A percentile compares a stretch with the other conserved stretches of the same genome.
Conservation (phyloP, 2,113 vertebrate species). For the Dromiciops gliroides region DNA sequence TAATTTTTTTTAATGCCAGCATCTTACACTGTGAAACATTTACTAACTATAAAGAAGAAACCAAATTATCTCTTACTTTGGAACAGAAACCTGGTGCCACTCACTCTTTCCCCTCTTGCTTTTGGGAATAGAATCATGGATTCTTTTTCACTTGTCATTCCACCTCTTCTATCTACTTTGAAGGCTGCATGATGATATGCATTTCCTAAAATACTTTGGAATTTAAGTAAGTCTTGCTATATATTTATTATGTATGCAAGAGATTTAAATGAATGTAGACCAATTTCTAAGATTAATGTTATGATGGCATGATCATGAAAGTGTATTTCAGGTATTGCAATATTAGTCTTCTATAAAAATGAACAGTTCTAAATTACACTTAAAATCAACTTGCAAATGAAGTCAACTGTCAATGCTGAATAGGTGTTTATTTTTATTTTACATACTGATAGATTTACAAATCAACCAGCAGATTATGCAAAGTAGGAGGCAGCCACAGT, state of each 20-base stretch:
- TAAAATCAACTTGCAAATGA: conserved; percentile 16
- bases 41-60: neutral
- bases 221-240: conserved; percentile 21
- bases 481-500: neutral
- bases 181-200: conserved; percentile 26
- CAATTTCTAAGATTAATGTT: conserved; percentile 41
- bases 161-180: neutral
- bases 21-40: neutral
- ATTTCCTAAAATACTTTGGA: conserved; percentile 12
- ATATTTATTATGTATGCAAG: conserved; percentile 39
- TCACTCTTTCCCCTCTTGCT: neutral
- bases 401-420: conserved; percentile 20
- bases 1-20: neutral
- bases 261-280: conserved; percentile 38
- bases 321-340: neutral
- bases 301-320: conserved; percentile 35
- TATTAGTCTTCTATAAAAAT: conserved; percentile 34
- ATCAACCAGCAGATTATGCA: conserved; percentile 8
- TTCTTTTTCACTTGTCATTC: neutral
- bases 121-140: neutral
- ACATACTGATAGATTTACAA: conserved; percentile 30
- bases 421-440: neutral
- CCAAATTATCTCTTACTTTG: neutral
- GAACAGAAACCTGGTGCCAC: neutral
- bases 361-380: conserved; percentile 32